A percentile compares a stretch with the other conserved stretches of the same genome.
phyloP scores from a whole-genome alignment of 2,113 vertebrate genomes.

The Ranitomeya imitator region DNA sequence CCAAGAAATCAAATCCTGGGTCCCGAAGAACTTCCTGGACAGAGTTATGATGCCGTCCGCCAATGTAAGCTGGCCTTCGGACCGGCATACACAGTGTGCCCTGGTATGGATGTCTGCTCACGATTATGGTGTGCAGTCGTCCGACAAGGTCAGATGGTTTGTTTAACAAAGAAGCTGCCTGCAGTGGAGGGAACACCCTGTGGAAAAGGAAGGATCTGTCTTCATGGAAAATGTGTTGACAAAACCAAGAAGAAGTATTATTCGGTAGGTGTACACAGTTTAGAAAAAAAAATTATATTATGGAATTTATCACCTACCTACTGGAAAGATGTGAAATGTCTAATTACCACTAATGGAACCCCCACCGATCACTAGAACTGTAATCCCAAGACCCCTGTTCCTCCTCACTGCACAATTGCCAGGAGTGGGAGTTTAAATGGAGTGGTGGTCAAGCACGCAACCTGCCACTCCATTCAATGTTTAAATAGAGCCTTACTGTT shows the following conservation, averaged over 20 bases:
- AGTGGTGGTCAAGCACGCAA: no score
- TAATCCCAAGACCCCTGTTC: no score
- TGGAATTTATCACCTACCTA: no score
- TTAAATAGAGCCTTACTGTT: no score
- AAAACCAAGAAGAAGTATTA: slow-evolving; percentile 97
- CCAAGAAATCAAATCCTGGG: slow-evolving; percentile 83
- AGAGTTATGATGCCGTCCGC: slow-evolving; percentile 93
- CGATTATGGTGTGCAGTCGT: slow-evolving; percentile 96
- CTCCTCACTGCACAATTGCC: no score
- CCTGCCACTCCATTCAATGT: no score
- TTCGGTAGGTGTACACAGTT: slow-evolving; percentile 77
- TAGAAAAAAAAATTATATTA: not conserved
- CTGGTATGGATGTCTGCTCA: slow-evolving; percentile 94
- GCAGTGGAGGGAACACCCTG: slow-evolving; percentile 95
- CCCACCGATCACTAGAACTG: no score
- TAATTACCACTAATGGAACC: not conserved
- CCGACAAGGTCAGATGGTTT: slow-evolving; percentile 97
- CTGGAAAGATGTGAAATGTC: no score
- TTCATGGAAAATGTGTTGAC: slow-evolving; percentile 97
- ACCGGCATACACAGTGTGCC: slow-evolving; percentile 90
- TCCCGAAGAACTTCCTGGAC: slow-evolving; percentile 91
- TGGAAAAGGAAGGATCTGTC: slow-evolving; percentile 94
- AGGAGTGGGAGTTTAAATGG: no score
- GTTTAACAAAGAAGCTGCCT: slow-evolving; percentile 95
- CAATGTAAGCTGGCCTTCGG: slow-evolving; percentile 97